Base-by-base conservation (phyloP, 2,888 invertebrate genomes). In the Drosophila merina region DNA sequence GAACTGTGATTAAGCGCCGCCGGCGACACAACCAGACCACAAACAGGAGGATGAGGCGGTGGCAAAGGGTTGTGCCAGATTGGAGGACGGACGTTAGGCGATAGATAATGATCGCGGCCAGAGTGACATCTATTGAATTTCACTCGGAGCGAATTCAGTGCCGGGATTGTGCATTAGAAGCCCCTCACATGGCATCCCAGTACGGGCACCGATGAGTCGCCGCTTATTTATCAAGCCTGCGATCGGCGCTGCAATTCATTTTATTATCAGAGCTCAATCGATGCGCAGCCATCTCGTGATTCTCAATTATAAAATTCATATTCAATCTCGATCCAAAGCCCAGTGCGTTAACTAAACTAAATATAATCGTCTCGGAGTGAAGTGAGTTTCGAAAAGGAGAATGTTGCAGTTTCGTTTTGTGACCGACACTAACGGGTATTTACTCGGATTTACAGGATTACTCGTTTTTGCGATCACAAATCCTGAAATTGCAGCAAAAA, bases 351-450 rank as follows among this genome's bases (percentile, higher is more conserved):
- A 12, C 12, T 33, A n/a, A 5, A n/a, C 47, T 28, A n/a, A 20
- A 28, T 30, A 8, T 25, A 38, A 38, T 38, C 38, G 20, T 42
- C 12, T 6, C 40, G 51, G 36, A 9, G 52, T 30, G 10, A 12
- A 38, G 28, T 38, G 57, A 3, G 33, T 28, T 48, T 4, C 2
- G 2, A 8, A 4, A 47, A 26, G 30, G 42, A 38, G 87, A 89
- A 42, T 20, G 89, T 90, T 85, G 88, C 88, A 86, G 89, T 91
- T 92, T 91, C 90, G 87, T 89, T 92, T 92, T 92, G 92, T 92
- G 92, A 92, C 92, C 92, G 92, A 92, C 92, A 92, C 91, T 92
- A 92, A 92, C 92, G 92, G 92, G 92, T 92, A 92, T 85, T 72
- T 66, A 20, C 38, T 42, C 8, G 55, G 51, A 57, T 59, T n/a